These are phyloP conservation scores for Blomia tropicalis DNA, from an alignment of 2,888 invertebrate species.

Conservation along the genomic window DNA sequence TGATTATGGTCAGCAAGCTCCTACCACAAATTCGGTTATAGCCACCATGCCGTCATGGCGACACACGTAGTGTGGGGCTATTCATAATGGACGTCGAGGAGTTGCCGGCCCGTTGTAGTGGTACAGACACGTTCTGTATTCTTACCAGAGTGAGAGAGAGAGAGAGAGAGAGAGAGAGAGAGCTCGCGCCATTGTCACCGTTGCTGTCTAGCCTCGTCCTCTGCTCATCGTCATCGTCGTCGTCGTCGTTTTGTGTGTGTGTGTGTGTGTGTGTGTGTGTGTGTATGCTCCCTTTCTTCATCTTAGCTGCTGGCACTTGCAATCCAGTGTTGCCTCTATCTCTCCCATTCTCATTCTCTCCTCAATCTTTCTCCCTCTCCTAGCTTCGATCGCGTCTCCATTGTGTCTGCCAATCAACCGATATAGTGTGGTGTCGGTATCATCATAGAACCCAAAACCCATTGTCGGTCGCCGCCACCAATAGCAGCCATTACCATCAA, in stretches of 20 bases:
- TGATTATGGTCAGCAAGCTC: too few relatives aligned
- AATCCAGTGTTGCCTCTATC: too few relatives aligned
- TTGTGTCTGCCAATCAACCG: not conserved
- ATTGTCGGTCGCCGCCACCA: not conserved
- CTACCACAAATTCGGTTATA: too few relatives aligned
- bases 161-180: too few relatives aligned
- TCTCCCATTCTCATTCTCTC: not conserved
- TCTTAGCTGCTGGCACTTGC: not conserved
- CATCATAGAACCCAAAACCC: not conserved
- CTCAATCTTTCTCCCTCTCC: too few relatives aligned
- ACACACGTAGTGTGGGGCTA: too few relatives aligned
- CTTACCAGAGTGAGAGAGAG: not conserved
- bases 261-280: too few relatives aligned
- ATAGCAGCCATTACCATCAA: not conserved
- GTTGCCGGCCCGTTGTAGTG: not conserved
- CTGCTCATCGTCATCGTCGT: too few relatives aligned
- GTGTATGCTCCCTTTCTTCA: not conserved
- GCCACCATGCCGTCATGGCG: too few relatives aligned
- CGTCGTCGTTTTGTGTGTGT: too few relatives aligned
- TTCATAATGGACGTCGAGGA: not conserved
- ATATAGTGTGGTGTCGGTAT: not conserved
- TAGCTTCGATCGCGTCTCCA: not conserved
- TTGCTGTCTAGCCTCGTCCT: too few relatives aligned
- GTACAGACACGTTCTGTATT: not conserved
- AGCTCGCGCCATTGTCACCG: not conserved